Evolutionary conservation across 2,113 vertebrate species (phyloP).

Genomic region (Romanogobio albipinnatus): DNA sequence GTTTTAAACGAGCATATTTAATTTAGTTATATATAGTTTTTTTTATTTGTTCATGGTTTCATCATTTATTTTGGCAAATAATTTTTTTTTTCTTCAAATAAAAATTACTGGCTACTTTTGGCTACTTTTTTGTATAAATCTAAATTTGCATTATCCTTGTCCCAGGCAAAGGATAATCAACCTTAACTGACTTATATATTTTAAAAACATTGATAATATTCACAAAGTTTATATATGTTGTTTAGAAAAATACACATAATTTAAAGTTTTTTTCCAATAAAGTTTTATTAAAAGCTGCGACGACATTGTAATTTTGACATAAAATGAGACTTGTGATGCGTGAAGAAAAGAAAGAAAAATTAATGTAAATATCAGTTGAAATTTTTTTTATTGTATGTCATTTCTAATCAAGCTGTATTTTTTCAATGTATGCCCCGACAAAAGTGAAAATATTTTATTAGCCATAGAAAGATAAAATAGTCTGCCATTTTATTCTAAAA

Average conservation of each 20-base stretch:
- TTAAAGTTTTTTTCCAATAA: background rate
- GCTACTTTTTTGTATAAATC: background rate
- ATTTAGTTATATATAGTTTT: background rate
- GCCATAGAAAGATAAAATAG: background rate
- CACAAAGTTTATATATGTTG: background rate
- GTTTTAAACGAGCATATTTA: background rate
- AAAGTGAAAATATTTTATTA: background rate
- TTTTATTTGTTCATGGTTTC: background rate
- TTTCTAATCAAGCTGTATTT: background rate
- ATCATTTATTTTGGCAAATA: background rate
- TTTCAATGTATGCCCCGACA: background rate
- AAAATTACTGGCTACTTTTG: background rate
- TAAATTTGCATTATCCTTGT: background rate
- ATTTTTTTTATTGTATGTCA: background rate
- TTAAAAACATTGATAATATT: background rate
- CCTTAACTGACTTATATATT: background rate
- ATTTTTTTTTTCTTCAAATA: background rate
- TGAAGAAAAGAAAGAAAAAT: background rate
- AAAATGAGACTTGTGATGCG: background rate
- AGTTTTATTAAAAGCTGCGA: background rate
- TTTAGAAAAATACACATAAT: background rate
- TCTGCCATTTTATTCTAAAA: background rate
- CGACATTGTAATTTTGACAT: background rate
- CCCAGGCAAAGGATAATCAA: background rate
- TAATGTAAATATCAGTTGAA: background rate